Evolutionary conservation across 2,113 vertebrate species (phyloP), one percentile per base, ranked within the genome.

Genomic region (Leucosticte australis): DNA sequence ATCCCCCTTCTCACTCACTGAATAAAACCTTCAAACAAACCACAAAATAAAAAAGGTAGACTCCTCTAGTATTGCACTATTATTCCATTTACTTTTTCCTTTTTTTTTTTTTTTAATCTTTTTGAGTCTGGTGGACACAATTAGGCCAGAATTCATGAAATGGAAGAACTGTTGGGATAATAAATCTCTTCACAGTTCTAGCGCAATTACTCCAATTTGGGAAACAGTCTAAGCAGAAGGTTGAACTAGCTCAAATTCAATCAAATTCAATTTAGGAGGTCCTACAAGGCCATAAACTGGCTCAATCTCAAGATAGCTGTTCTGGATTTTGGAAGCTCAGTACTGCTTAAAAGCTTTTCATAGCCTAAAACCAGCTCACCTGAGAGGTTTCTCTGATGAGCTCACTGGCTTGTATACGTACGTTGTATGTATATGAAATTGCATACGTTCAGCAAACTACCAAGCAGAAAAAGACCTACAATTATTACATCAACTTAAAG

Each of bases 231-330:
- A 88, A 88, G 55, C 59, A 86, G 59, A 90, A 90, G 42, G 76
- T 13, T 96, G 76, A 90, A 56, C 42, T 74, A 89, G 39, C 79
- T 90, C 71, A 94, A 93, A 83, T 71, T 85, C 42, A 71, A 31
- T 62, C 63, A 62, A 53, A 89, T 76, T 69, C 67, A 42, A 33
- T 95, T 83, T 46, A 74, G 46, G 55, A 90, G 59, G 53, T 42
- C 73, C 79, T 90, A 42, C 33, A 65, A 93, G 67, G 33, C 63
- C 39, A 53, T 65, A 57, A 80, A 88, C 71, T 33, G 33, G 12
- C 75, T 94, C 50, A 57, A 31, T 77, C 85, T 90, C 85, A 88
- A 74, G 50, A 46, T 15, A 24, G 8, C 56, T 65, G 35, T 13
- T 89, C 28, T 10, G 3, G 9, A 10, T 70, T 87, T 60, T 39